phyloP scores from a whole-genome alignment of 2,113 vertebrate species.

The Suricata suricatta region DNA sequence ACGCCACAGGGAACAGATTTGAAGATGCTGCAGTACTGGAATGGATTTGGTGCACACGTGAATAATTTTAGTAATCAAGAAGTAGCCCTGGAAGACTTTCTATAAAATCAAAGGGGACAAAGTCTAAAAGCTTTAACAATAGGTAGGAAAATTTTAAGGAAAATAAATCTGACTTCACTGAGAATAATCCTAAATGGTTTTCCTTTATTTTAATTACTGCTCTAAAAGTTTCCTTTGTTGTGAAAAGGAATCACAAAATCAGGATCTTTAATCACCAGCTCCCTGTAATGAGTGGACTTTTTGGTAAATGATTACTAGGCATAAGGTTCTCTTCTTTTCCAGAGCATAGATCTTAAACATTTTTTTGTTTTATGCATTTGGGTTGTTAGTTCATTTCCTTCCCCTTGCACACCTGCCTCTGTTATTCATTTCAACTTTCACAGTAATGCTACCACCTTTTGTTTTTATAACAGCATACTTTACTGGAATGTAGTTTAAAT shows the following conservation, averaged over 20 bases:
- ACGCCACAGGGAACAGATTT: not conserved
- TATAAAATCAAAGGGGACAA: not conserved
- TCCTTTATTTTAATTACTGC: not conserved
- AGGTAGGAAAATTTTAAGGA: not conserved
- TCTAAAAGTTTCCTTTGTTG: not conserved
- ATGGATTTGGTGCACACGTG: not conserved
- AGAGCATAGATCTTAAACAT: not conserved
- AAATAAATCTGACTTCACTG: not conserved
- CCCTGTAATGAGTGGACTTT: not conserved
- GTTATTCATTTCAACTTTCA: not conserved
- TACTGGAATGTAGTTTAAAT: not conserved
- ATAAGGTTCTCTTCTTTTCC: not conserved
- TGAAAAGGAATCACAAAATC: not conserved
- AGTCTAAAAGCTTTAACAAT: not conserved
- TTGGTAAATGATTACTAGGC: not conserved
- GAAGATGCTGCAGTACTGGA: not conserved
- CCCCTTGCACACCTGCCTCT: not conserved
- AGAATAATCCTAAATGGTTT: not conserved
- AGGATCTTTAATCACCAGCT: not conserved
- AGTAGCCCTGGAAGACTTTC: not conserved
- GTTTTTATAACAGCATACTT: not conserved
- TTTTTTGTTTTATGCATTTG: not conserved
- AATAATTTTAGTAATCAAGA: not conserved
- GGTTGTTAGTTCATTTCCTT: not conserved
- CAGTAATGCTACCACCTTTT: not conserved